Percentiles rank a stretch among this genome's conserved stretches.
phyloP scores from a whole-genome alignment of 2,797 vertebrate species.

The Hipposideros larvatus region DNA sequence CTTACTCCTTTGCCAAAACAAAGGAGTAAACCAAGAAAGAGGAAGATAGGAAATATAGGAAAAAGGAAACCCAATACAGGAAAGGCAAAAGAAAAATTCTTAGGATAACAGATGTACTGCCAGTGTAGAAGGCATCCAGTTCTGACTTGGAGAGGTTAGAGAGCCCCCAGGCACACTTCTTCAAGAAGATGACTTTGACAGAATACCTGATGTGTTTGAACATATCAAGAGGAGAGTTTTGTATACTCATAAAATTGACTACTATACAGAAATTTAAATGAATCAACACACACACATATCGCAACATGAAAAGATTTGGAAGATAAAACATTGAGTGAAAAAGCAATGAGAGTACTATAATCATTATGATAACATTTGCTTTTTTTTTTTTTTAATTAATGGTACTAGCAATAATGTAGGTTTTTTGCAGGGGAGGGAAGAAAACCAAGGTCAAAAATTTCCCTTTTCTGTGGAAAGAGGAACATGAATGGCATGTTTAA shows the following conservation, averaged over 20 bases:
- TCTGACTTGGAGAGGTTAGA: background rate
- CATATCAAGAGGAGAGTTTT: background rate
- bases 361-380: background rate
- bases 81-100: background rate
- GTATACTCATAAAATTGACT: background rate
- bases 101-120: background rate
- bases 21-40: background rate
- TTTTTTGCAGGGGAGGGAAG: background rate
- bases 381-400: background rate
- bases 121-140: background rate
- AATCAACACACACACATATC: background rate
- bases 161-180: background rate
- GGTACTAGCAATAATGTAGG: background rate
- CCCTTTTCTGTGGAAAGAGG: background rate
- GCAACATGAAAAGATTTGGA: background rate
- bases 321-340: background rate
- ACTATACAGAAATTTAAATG: slow-evolving; percentile 31
- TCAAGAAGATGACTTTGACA: background rate
- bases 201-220: background rate
- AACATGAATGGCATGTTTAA: background rate
- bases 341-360: background rate
- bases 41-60: background rate
- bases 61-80: background rate
- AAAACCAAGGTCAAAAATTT: background rate
- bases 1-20: slow-evolving; percentile 17